Percentiles rank a stretch among this genome's conserved stretches.
Evolutionary conservation across 2,888 invertebrate species (phyloP).

Genomic region (Yponomeuta sedellus): DNA sequence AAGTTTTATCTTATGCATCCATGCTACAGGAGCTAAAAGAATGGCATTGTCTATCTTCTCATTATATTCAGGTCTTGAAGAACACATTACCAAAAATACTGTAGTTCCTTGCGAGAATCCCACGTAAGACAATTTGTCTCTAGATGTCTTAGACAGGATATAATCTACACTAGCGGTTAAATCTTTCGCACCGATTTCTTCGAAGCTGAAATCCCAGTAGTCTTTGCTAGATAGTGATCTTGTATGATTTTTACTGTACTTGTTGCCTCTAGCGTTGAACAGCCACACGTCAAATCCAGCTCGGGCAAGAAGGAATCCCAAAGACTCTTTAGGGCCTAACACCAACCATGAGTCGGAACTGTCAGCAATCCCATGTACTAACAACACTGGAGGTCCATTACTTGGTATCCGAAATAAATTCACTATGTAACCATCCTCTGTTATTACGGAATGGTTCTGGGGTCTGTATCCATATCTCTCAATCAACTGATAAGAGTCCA

Average conservation of each 20-base stretch:
- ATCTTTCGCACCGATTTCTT: conserved; percentile 61
- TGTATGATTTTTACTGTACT: conserved; percentile 51
- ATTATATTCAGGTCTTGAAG: conserved; percentile 52
- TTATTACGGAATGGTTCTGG: conserved; percentile 45
- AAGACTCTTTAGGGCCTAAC: conserved; percentile 46
- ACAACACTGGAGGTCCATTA: conserved; percentile 51
- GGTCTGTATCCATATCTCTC: conserved; percentile 42
- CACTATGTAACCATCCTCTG: conserved; percentile 54
- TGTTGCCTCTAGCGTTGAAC: conserved; percentile 58
- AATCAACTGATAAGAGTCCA: conserved; percentile 52
- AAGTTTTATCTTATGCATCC: conserved; percentile 40
- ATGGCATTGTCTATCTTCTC: conserved; percentile 53
- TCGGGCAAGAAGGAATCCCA: conserved; percentile 50
- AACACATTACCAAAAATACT: conserved; percentile 56
- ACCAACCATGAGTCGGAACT: conserved; percentile 64
- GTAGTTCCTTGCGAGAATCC: conserved; percentile 66
- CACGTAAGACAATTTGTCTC: conserved; percentile 46
- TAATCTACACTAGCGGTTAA: conserved; percentile 56
- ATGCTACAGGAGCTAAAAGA: conserved; percentile 57
- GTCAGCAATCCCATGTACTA: conserved; percentile 59
- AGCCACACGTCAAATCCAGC: conserved; percentile 60
- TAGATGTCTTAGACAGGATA: conserved; percentile 39
- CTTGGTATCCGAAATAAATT: conserved; percentile 47
- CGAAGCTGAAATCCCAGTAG: conserved; percentile 61
- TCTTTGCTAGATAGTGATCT: conserved; percentile 36